Evolutionary conservation across 2,888 invertebrate genomes (phyloP), one percentile per base, ranked within the genome.

Genomic region (Stictocephala bisonia): DNA sequence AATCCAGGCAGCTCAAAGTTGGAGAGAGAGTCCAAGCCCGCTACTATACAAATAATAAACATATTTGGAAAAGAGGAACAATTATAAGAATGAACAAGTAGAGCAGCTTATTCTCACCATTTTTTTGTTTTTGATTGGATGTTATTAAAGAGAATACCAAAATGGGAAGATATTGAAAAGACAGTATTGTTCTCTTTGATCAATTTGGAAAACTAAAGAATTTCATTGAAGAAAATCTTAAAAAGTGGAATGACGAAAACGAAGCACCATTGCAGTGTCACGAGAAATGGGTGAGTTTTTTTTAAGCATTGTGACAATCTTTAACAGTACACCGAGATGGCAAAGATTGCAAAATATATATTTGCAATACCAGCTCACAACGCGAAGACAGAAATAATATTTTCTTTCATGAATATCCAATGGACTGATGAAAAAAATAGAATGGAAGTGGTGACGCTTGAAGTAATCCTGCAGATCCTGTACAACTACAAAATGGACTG

Each of bases 321-420:
- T 4, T n/a, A 64, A 35, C 40, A 64, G 64, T 64, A 20, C 64
- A 20, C 48, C 2, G 58, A 58, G 22, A 4, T 58, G 18, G 2
- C 74, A 68, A 72, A 75, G 44, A 22, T 76, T 13, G 64, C 35
- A n/a, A 18, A 75, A 51, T 73, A 50, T 72, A 22, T 75, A 20
- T 75, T 75, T 56, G 53, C 72, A 48, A 72, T 77, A 50, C 73
- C 73, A 22, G 72, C 71, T 31, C 72, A 69, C 41, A 75, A 76
- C 31, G 72, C 75, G n/a, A 74, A 60, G 41, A 70, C 73, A 9
- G 76, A 76, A 71, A 75, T 72, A 73, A 73, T 77, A 69, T 75
- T 77, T 71, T 75, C 75, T 9, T 41, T 74, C 18, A 76, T 76
- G 72, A 66, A 44, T 27, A 71, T 56, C 22, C 75, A 75, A 41